phyloP scores from a whole-genome alignment of 2,888 invertebrate species.

The Rhagium mordax region DNA sequence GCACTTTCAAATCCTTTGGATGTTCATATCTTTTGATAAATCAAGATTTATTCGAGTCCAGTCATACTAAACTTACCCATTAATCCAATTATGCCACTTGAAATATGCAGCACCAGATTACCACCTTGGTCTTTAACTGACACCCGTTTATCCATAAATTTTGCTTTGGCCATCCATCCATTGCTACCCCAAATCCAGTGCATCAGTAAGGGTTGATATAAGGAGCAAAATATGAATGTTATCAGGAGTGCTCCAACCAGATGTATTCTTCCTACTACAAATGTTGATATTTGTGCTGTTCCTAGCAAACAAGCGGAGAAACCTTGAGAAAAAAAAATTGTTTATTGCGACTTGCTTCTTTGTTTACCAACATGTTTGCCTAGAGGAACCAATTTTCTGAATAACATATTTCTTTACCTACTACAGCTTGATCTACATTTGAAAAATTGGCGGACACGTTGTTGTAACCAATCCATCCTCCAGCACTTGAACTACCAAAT shows the following conservation, averaged over 20 bases:
- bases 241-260: slow-evolving; percentile 53
- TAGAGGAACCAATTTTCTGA: not conserved
- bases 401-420: slow-evolving; percentile 1
- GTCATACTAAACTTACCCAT: slow-evolving; percentile 44
- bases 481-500: slow-evolving; percentile 59
- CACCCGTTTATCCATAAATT: slow-evolving; percentile 53
- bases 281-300: slow-evolving; percentile 64
- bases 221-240: slow-evolving; percentile 57
- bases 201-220: slow-evolving; percentile 64
- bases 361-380: too few relatives aligned
- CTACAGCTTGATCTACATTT: not conserved
- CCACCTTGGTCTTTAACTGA: slow-evolving; percentile 63
- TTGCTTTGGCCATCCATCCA: slow-evolving; percentile 62
- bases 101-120: slow-evolving; percentile 61
- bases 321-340: slow-evolving; percentile 41
- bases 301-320: slow-evolving; percentile 63
- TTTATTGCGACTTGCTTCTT: too few relatives aligned
- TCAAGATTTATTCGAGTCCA: not conserved
- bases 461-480: slow-evolving; percentile 57
- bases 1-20: too few relatives aligned
- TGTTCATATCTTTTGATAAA: too few relatives aligned
- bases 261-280: slow-evolving; percentile 62
- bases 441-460: not conserved
- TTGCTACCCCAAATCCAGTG: slow-evolving; percentile 65
- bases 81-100: slow-evolving; percentile 61